Evolutionary conservation across 2,797 vertebrate genomes (phyloP).

Genomic region (Clamator glandarius): DNA sequence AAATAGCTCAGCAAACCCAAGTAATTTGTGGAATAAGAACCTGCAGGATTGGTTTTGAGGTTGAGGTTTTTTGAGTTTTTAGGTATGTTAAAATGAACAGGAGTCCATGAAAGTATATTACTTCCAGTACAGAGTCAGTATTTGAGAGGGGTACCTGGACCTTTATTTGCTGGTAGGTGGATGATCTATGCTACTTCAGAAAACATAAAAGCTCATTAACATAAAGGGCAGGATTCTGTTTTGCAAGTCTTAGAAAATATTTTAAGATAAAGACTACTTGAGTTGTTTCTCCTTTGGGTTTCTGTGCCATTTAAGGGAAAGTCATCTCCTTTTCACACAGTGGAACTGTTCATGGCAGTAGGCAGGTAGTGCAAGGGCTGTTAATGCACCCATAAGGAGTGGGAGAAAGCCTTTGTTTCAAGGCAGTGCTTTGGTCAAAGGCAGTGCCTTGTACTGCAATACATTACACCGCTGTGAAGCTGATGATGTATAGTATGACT

Average conservation of each 20-base stretch:
- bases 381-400: accelerated
- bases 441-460: neutral
- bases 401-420: neutral
- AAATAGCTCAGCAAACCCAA: neutral
- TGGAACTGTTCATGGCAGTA: neutral
- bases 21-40: neutral
- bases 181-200: neutral
- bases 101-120: neutral
- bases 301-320: neutral
- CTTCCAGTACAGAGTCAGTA: neutral
- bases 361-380: neutral
- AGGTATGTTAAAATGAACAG: neutral
- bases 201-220: neutral
- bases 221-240: neutral
- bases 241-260: neutral
- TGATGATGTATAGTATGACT: accelerated
- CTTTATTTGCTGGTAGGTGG: neutral
- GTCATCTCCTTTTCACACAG: neutral
- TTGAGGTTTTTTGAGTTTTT: neutral
- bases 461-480: too few relatives aligned
- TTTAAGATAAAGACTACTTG: neutral
- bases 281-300: neutral
- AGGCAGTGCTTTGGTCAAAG: neutral
- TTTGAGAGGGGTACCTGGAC: neutral
- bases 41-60: neutral